Evolutionary conservation across 1,140 invertebrate genomes (phyloP).

Genomic region (Papilio helenus): DNA sequence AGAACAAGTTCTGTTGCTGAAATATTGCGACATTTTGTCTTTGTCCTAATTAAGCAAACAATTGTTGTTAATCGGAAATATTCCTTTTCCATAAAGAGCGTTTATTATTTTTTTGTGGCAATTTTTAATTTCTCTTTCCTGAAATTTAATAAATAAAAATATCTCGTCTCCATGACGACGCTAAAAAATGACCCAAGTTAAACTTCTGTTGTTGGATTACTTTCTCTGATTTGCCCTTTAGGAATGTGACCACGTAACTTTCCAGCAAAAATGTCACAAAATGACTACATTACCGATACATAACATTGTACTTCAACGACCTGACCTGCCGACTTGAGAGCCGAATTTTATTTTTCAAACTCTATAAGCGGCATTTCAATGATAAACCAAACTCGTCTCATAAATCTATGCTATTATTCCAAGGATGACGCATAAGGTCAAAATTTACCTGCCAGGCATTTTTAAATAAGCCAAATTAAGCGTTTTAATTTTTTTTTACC

Average conservation of each 20-base stretch:
- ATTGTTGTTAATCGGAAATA: background rate
- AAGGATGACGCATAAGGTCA: constrained; percentile 29
- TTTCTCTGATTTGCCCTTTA: constrained; percentile 15
- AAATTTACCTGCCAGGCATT: constrained; percentile 26
- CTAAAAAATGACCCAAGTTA: no score
- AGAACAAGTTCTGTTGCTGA: background rate
- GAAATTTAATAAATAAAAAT: background rate
- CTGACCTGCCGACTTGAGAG: background rate
- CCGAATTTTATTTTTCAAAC: background rate
- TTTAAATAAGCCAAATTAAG: constrained; percentile 21
- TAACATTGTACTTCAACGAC: background rate
- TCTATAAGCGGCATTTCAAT: background rate
- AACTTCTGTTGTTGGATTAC: background rate
- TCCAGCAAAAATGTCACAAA: background rate
- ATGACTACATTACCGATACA: background rate
- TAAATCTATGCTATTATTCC: constrained; percentile 19
- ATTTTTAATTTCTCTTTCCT: background rate
- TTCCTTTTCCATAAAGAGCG: no score
- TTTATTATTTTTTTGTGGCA: background rate
- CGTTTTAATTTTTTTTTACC: constrained; percentile 5
- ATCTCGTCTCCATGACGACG: no score
- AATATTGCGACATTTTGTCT: background rate
- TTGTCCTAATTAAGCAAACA: background rate
- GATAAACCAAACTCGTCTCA: background rate
- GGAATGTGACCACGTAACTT: constrained; percentile 13